Base-by-base conservation (phyloP, 2,888 invertebrate species). In the Cerastoderma edule region DNA sequence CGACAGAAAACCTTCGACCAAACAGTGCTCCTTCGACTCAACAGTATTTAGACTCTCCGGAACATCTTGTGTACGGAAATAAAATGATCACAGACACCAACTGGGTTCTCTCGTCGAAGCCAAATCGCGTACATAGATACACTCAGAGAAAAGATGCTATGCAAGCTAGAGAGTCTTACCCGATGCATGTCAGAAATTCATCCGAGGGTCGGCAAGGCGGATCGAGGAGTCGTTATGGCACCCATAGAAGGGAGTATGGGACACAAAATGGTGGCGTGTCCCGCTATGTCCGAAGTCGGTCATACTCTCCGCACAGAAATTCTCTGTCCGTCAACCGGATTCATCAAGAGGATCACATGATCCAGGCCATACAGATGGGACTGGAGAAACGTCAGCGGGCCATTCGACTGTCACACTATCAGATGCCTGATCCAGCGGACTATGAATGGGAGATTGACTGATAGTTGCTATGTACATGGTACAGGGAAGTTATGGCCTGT, bases 321-420 rank as follows among this genome's bases (percentile, higher is more conserved):
- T 69, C 72, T 30, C n/a, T 60, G 39, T 24, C 75, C 1, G 75
- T 79, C 16, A 72, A 72, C 24, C 69, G 67, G n/a, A 75, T 82
- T 22, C 75, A 77, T 48, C 78, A 81, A 32, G 87, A 89, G 32
- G 84, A 84, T 30, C 86, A 86, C 63, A 83, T 87, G 46, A 81
- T 87, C 22, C 78, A 78, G 35, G 88, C 87, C 3, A 86, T 89
- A 63, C 87, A 89, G 74, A 75, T 80, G 44, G 88, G 87, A 1
- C 67, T 88, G 32, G 87, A 89, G 78, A 87, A 87, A 66, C 72
- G 87, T 33, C 87, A 88, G 67, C 74, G 86, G 32, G 88, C 88
- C 5, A 68, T 87, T 16, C 65, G 86, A 60, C 75, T 83, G 54
- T 84, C 88, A 8, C 63, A 86, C 28, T 87, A 88, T 67, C 87